Evolutionary conservation across 2,888 invertebrate species (phyloP).

Genomic region (Cerastis rubricosa): DNA sequence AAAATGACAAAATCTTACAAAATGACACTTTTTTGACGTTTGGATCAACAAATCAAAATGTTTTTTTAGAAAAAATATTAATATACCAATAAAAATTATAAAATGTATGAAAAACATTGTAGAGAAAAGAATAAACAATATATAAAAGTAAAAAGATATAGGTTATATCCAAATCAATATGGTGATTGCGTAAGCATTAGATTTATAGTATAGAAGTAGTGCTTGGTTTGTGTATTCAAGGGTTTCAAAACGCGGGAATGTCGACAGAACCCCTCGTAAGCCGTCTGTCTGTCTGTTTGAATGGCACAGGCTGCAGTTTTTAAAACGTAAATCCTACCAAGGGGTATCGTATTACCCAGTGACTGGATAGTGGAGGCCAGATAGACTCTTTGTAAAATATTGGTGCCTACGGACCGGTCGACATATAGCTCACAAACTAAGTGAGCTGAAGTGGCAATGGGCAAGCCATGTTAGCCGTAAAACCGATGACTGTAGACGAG

Average conservation of each 20-base stretch:
- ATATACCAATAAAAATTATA: slow-evolving; percentile 56
- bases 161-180: slow-evolving; percentile 62
- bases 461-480: too few relatives aligned
- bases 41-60: slow-evolving; percentile 22
- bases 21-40: slow-evolving; percentile 17
- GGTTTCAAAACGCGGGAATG: not conserved
- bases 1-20: slow-evolving; percentile 12
- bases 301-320: not conserved
- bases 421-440: too few relatives aligned
- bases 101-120: slow-evolving; percentile 66
- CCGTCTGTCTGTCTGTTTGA: not conserved
- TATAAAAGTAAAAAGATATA: slow-evolving; percentile 35
- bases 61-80: slow-evolving; percentile 42
- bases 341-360: not conserved
- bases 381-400: not conserved
- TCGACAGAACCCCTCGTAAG: not conserved
- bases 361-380: not conserved
- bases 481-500: too few relatives aligned
- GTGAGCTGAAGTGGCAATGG: too few relatives aligned
- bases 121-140: slow-evolving; percentile 34
- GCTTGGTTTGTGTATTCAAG: not conserved
- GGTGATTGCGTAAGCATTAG: slow-evolving; percentile 72
- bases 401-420: not conserved
- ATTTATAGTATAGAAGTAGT: not conserved
- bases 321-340: not conserved